Evolutionary conservation across 2,113 vertebrate genomes (phyloP).

Genomic region (Podocnemis expansa): DNA sequence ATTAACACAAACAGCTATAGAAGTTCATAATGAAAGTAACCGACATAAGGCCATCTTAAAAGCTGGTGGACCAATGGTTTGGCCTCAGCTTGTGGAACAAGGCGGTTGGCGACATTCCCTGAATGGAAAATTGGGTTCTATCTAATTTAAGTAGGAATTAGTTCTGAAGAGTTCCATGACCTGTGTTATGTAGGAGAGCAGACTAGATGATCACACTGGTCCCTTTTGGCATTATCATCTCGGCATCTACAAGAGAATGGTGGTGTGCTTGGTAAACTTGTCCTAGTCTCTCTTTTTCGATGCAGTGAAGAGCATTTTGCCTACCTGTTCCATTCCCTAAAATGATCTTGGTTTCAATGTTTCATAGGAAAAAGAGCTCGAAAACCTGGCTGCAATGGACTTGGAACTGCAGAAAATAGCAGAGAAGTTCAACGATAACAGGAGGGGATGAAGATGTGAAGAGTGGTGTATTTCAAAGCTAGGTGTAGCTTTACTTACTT

Average conservation of each 20-base stretch:
- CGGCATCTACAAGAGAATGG: not conserved
- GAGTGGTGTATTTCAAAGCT: not conserved
- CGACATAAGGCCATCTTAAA: not conserved
- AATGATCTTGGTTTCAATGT: not conserved
- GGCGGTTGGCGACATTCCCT: not conserved
- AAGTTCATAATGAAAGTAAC: not conserved
- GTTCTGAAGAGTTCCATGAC: not conserved
- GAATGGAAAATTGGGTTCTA: not conserved
- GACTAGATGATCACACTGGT: not conserved
- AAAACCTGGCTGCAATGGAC: conserved; percentile 91
- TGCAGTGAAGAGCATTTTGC: not conserved
- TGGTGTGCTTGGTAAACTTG: not conserved
- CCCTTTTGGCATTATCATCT: not conserved
- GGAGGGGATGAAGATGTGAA: conserved; percentile 67
- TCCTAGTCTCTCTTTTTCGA: not conserved
- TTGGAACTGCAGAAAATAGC: conserved; percentile 91
- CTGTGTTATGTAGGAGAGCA: not conserved
- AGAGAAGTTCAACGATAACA: conserved; percentile 83
- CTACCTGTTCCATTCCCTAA: rapidly evolving
- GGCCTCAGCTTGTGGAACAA: not conserved
- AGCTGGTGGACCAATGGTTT: not conserved
- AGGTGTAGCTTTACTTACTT: not conserved
- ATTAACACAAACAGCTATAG: not conserved
- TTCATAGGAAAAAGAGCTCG: conserved; percentile 87
- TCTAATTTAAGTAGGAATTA: not conserved